Evolutionary conservation across 1,140 invertebrate genomes (phyloP), one percentile per base, ranked within the genome.

Genomic region (Leptinotarsa defecta): DNA sequence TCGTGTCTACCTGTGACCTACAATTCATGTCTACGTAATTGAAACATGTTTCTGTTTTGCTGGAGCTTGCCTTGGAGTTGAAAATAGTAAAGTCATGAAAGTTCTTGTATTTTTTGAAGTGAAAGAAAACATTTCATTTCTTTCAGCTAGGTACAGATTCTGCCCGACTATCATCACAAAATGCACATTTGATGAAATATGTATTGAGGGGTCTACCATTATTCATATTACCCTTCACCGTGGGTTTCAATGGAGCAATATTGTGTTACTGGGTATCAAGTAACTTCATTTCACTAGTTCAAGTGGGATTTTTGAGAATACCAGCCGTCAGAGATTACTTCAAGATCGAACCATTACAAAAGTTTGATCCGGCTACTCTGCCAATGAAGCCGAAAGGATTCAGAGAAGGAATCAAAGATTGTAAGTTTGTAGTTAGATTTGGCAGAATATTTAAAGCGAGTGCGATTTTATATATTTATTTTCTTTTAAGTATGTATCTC

Each of bases 171-270:
- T 86, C 87, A 11, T 85, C 91, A 1, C 86, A 90, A 79, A 91
- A 91, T 78, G 88, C 92, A 87, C 88, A 90, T 74, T 81, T 89
- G 64, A 90, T 95, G 87, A 94, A 91, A 86, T 94, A 94, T 83
- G 84, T 94, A 1, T 81, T 97, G 0, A 86, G 92, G 78, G 91
- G 88, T 1, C 77, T 98, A 49, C 97, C 97, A 13, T 1, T 98
- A 13, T 76, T 96, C 24, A 91, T 96, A 81, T 91, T 98, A 65
- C 94, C 95, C 4, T 93, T 98, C 80, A 94, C 92, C 17, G 89
- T 96, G 27, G 93, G 96, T 83, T 98, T 98, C 82, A 92, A 95
- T n/a, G 90, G 92, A 27, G 95, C 94, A 17, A 91, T 99, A 81
- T 87, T 96, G 24, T 91, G 92, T 57, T 99, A 99, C 84, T 99